These are phyloP conservation scores for Lissonota sp. DNA, from an alignment of 2,888 invertebrate genomes.

Conservation along the genomic window DNA sequence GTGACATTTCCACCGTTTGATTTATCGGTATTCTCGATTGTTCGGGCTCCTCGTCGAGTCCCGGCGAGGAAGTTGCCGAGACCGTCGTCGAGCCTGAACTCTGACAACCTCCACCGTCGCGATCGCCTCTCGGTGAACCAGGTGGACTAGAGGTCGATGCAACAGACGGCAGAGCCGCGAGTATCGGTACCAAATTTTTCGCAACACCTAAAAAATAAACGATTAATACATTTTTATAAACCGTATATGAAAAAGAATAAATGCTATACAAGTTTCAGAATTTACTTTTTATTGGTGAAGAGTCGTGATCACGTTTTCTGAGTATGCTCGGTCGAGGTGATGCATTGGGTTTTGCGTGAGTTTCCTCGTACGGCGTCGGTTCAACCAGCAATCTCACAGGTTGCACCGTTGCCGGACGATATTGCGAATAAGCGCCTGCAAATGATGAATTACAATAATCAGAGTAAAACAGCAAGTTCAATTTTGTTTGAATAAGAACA, in stretches of 20 bases:
- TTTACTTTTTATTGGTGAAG: conserved; percentile 80
- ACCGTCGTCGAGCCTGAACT: conserved; percentile 93
- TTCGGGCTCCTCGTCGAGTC: conserved; percentile 87
- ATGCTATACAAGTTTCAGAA: neutral
- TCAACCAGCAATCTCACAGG: conserved; percentile 82
- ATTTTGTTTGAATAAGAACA: neutral
- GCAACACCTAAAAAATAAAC: conserved; percentile 71
- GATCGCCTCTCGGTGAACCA: conserved; percentile 79
- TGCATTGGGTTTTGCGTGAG: conserved; percentile 84
- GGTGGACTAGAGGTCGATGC: conserved; percentile 78
- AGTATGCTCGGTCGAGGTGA: conserved; percentile 93
- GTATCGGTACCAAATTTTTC: conserved; percentile 81
- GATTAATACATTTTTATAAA: neutral
- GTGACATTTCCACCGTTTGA: conserved; percentile 88
- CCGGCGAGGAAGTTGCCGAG: conserved; percentile 94
- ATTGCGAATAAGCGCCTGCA: conserved; percentile 79
- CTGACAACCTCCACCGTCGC: conserved; percentile 82
- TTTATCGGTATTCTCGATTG: conserved; percentile 82
- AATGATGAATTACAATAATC: conserved; percentile 4
- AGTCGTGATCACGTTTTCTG: conserved; percentile 93
- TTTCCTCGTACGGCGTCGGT: conserved; percentile 79
- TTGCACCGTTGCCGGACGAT: conserved; percentile 78
- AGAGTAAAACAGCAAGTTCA: neutral
- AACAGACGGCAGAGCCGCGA: conserved; percentile 78
- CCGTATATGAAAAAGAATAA: neutral